A percentile compares a stretch with the other conserved stretches of the same genome.
Conservation (phyloP, 1,140 invertebrate genomes). For the Caerostris darwini region DNA sequence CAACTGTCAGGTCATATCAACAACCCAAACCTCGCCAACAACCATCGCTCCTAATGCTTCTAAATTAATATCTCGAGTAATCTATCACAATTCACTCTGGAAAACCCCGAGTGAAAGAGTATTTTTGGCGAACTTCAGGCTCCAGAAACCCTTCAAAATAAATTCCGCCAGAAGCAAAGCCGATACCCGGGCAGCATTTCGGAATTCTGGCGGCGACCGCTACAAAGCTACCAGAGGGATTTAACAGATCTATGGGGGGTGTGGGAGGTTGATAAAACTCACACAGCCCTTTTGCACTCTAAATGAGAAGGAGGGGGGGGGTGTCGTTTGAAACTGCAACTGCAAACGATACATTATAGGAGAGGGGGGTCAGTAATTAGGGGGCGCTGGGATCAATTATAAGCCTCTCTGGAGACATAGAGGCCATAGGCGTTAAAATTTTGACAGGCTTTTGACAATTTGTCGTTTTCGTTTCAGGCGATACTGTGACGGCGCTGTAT, state of each 20-base stretch:
- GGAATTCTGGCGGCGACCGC: not conserved
- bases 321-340: not conserved
- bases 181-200: not conserved
- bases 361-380: not conserved
- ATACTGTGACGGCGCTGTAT: slow-evolving; percentile 26
- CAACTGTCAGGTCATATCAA: not conserved
- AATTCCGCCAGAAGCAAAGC: slow-evolving; percentile 13
- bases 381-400: slow-evolving; percentile 62
- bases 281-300: slow-evolving; percentile 4
- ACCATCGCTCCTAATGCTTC: not conserved
- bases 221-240: no score
- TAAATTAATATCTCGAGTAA: not conserved
- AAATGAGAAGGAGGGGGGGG: not conserved
- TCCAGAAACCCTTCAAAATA: slow-evolving; percentile 37
- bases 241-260: not conserved
- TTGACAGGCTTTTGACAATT: slow-evolving; percentile 67
- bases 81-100: slow-evolving; percentile 11
- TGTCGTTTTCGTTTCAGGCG: slow-evolving; percentile 23
- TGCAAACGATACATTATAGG: slow-evolving; percentile 1
- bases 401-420: slow-evolving; percentile 39
- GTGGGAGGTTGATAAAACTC: not conserved
- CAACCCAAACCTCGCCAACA: not conserved
- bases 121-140: not conserved
- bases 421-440: slow-evolving; percentile 60
- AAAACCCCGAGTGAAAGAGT: not conserved